Evolutionary conservation across 1,140 invertebrate genomes (phyloP), one percentile per base, ranked within the genome.

Genomic region (Halyomorpha halys): DNA sequence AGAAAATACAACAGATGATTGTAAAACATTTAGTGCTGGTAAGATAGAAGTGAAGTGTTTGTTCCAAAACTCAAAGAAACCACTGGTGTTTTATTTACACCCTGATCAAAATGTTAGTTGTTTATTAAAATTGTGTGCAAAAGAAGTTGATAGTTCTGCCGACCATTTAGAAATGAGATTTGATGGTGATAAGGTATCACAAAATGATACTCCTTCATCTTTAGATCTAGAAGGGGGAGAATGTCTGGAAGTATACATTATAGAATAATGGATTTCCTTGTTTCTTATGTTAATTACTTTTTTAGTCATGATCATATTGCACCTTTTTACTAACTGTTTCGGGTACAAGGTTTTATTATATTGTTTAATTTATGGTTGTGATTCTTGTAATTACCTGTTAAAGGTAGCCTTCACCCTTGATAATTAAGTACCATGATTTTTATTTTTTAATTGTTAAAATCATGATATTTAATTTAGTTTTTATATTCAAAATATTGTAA

Each of bases 11-110:
- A n/a, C n/a, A 23, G 53, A 56, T 25, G 18, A 25, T n/a, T 25
- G 15, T 15, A 56, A 23, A 23, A 25, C 19, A 27, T 16, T 16
- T 23, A 23, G 18, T 25, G 5, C 47, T 49, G 53, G 15, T 23
- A 56, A 56, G 14, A 25, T 56, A 25, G 23, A 56, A 56, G 15
- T 56, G 18, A 56, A 56, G 18, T 56, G 53, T 56, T 23, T 56
- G 18, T 56, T 56, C 6, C 18, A 56, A 25, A 56, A 21, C 15
- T 25, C 23, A 6, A 56, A 56, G 15, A 56, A 56, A 23, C 53
- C 53, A 23, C 2, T 56, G 23, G 23, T 56, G 23, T 56, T 56
- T 23, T 56, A 56, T 25, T 25, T 56, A 16, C 15, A 56, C 23
- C 19, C 19, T 23, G 5, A 56, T 5, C 53, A 56, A 56, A 25